Evolutionary conservation across 1,140 invertebrate species (phyloP).

Genomic region (Bacillus rossius): DNA sequence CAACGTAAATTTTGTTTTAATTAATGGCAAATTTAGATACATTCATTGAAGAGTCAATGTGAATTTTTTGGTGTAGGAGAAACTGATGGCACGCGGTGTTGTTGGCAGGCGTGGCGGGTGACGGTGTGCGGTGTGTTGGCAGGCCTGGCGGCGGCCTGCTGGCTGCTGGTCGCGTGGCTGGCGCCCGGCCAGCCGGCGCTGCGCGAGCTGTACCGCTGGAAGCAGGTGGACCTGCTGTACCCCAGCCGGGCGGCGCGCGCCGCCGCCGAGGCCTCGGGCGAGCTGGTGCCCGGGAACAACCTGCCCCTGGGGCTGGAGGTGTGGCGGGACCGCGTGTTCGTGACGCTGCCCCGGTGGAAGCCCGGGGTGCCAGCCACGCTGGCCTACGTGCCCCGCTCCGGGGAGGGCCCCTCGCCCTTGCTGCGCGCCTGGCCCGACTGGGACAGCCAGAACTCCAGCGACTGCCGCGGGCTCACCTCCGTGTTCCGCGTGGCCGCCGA

Average conservation of each 20-base stretch:
- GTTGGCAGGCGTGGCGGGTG: too few relatives aligned
- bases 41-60: too few relatives aligned
- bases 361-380: constrained; percentile 63
- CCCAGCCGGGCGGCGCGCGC: not conserved
- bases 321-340: constrained; percentile 70
- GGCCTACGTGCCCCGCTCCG: constrained; percentile 49
- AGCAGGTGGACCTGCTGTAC: not conserved
- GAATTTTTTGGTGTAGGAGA: too few relatives aligned
- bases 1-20: too few relatives aligned
- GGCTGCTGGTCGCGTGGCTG: too few relatives aligned
- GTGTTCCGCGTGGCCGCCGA: constrained; percentile 67
- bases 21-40: too few relatives aligned
- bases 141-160: too few relatives aligned
- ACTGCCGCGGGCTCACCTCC: constrained; percentile 36
- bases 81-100: too few relatives aligned
- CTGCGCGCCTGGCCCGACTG: constrained; percentile 64
- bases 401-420: constrained; percentile 17
- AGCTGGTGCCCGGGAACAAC: constrained; percentile 63
- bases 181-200: too few relatives aligned
- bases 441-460: constrained; percentile 33
- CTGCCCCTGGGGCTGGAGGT: constrained; percentile 63
- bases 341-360: constrained; percentile 73
- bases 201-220: constrained; percentile 2
- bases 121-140: too few relatives aligned
- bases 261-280: constrained; percentile 44